Conservation (phyloP, 2,113 vertebrate species). For the Colistium nudipinnis region DNA sequence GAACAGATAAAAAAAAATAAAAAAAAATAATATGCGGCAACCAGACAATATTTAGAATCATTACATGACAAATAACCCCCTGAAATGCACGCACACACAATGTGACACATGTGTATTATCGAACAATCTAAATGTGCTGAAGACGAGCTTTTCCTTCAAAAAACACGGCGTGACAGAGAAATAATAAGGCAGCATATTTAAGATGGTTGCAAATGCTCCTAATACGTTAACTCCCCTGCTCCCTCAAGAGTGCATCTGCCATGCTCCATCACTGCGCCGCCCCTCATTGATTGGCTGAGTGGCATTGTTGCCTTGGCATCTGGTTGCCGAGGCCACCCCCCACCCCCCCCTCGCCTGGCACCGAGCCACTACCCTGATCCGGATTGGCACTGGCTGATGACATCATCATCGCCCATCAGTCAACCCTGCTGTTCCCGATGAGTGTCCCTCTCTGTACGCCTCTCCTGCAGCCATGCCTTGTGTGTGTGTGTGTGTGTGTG, state of each 20-base stretch:
- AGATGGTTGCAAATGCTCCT: conserved; percentile 3
- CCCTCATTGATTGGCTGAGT: conserved; percentile 54
- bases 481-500: conserved; percentile 7
- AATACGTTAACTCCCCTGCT: conserved; percentile 13
- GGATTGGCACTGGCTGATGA: conserved; percentile 71
- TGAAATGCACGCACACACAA: neutral
- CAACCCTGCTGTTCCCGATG: conserved; percentile 56
- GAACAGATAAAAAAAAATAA: no score
- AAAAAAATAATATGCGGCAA: no score
- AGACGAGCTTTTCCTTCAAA: conserved; percentile 27
- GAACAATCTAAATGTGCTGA: neutral
- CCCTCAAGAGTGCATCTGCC: conserved; percentile 57
- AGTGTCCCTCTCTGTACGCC: conserved; percentile 44
- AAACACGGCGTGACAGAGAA: conserved; percentile 8
- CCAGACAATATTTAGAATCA: no score
- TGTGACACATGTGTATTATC: conserved; percentile 11
- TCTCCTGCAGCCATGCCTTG: conserved; percentile 26
- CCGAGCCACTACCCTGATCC: conserved; percentile 64
- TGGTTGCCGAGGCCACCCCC: conserved; percentile 66
- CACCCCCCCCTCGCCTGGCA: conserved; percentile 69
- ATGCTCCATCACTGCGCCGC: conserved; percentile 37
- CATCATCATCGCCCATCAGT: conserved; percentile 70
- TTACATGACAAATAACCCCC: no score
- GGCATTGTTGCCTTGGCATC: conserved; percentile 66
- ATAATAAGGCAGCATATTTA: conserved; percentile 18